A percentile compares a stretch with the other conserved stretches of the same genome.
Conservation (phyloP, 2,797 vertebrate species). For the Okamejei kenojei region DNA sequence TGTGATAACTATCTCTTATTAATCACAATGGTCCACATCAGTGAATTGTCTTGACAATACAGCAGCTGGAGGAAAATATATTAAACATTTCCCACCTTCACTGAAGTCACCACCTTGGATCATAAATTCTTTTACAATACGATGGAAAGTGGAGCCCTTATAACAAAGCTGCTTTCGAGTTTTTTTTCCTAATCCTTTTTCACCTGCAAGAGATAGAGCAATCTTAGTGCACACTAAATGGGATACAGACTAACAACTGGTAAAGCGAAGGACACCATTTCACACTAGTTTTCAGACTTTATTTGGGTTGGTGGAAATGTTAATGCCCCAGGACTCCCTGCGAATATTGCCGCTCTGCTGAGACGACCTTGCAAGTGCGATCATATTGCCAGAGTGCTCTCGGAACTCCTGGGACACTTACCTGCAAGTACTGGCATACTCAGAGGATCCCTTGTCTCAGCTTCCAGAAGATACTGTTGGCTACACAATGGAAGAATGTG, state of each 20-base stretch:
- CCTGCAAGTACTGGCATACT: neutral
- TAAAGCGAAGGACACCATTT: neutral
- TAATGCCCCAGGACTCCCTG: neutral
- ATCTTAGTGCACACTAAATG: neutral
- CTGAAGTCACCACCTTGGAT: slow-evolving; percentile 98
- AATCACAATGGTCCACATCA: neutral
- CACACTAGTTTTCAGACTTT: neutral
- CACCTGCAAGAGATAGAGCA: slow-evolving; percentile 63
- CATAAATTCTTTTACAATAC: slow-evolving; percentile 99
- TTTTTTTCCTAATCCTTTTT: slow-evolving; percentile 86
- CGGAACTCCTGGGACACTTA: neutral
- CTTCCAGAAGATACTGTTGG: neutral
- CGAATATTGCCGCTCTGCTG: neutral
- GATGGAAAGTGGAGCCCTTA: slow-evolving; percentile 97
- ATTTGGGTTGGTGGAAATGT: neutral
- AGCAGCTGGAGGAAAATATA: neutral
- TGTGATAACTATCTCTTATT: neutral
- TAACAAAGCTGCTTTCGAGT: slow-evolving; percentile 94
- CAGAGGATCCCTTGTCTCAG: neutral
- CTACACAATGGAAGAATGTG: neutral
- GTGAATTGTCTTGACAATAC: neutral
- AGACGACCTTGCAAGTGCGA: neutral
- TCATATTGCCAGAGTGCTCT: neutral
- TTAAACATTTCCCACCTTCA: slow-evolving; percentile 67
- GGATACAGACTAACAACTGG: neutral